These are phyloP conservation scores for Poecile montanus DNA, from an alignment of 2,797 vertebrate genomes.

Conservation along the genomic window DNA sequence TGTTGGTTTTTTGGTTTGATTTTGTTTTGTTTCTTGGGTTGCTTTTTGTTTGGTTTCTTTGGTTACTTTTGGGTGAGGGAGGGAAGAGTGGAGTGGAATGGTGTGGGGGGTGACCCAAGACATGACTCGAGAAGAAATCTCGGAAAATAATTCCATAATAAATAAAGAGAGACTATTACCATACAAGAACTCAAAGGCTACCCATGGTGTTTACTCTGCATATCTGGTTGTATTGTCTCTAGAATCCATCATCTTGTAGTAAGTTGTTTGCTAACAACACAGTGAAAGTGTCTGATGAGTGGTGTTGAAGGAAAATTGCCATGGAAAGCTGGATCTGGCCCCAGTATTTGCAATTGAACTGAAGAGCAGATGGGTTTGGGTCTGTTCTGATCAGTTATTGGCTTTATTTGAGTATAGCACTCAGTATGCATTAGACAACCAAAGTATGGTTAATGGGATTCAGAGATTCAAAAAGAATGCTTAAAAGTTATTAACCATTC, in stretches of 20 bases:
- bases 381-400: constrained; percentile 60
- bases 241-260: constrained; percentile 85
- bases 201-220: constrained; percentile 89
- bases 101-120: constrained; percentile 74
- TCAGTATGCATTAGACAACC: constrained; percentile 61
- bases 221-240: constrained; percentile 93
- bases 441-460: constrained; percentile 40
- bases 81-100: constrained; percentile 5
- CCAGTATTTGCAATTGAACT: constrained; percentile 56
- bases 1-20: constrained; percentile 37
- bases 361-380: constrained; percentile 25
- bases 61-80: constrained; percentile 31
- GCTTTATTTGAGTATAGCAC: constrained; percentile 48
- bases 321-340: constrained; percentile 72
- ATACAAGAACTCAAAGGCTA: constrained; percentile 86
- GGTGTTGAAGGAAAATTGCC: constrained; percentile 34
- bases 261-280: constrained; percentile 72
- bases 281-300: constrained; percentile 59
- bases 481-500: constrained; percentile 15
- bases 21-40: constrained; percentile 52
- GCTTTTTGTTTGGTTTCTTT: constrained; percentile 16
- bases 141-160: constrained; percentile 66
- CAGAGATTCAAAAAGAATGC: constrained; percentile 14
- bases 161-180: constrained; percentile 87
- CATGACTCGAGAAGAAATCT: constrained; percentile 76